phyloP scores from a whole-genome alignment of 2,888 invertebrate species.

The Drosophila putrida region DNA sequence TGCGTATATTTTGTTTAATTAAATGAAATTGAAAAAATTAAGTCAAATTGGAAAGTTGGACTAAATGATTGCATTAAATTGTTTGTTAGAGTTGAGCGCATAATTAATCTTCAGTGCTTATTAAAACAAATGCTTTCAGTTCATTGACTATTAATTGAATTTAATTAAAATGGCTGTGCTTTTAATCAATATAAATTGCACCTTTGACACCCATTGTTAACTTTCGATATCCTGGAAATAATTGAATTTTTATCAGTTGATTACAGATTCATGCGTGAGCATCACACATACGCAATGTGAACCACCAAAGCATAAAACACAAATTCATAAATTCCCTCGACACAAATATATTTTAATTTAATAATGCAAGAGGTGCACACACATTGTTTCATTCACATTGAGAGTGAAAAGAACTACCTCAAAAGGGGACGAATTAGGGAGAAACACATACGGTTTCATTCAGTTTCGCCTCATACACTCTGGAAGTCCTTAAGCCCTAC shows the following conservation, averaged over 20 bases:
- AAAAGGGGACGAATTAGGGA: neutral
- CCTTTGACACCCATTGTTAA: conserved; percentile 18
- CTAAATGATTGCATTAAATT: neutral
- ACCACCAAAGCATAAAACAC: conserved; percentile 8
- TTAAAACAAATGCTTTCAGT: neutral
- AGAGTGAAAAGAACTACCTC: conserved; percentile 5
- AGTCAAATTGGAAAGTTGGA: too few species aligned
- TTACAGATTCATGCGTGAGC: conserved; percentile 47
- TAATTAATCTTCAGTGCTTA: conserved; percentile 4
- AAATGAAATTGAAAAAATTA: too few species aligned
- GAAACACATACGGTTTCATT: conserved; percentile 9
- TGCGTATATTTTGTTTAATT: neutral
- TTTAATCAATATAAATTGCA: conserved; percentile 45
- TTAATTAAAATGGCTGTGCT: conserved; percentile 26
- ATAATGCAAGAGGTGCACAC: conserved; percentile 26
- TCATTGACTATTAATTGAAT: conserved; percentile 33
- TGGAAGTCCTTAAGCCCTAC: conserved; percentile 24
- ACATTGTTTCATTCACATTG: conserved; percentile 16
- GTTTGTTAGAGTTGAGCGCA: too few species aligned
- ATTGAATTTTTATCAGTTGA: conserved; percentile 58
- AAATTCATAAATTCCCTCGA: conserved; percentile 35
- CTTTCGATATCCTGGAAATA: conserved; percentile 15
- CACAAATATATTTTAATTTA: conserved; percentile 51
- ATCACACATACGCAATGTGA: conserved; percentile 50
- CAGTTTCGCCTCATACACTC: conserved; percentile 6